Evolutionary conservation across 2,797 vertebrate genomes (phyloP).

Genomic region (Hemibagrus guttatus): DNA sequence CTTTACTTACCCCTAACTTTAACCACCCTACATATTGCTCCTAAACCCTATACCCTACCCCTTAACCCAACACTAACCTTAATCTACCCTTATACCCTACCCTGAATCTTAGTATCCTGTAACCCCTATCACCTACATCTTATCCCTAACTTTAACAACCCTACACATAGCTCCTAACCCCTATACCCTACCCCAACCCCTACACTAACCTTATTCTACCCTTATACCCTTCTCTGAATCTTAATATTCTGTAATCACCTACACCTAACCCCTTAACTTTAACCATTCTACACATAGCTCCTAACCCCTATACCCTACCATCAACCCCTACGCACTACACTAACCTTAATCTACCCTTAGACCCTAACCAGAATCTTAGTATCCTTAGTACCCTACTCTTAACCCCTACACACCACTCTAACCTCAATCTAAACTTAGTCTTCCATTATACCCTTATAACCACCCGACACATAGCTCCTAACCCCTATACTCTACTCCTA

Average conservation of each 20-base stretch:
- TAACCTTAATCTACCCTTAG: background rate
- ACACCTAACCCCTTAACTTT: too few species aligned
- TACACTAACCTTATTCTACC: background rate
- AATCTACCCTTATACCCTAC: too few species aligned
- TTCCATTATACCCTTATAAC: too few species aligned
- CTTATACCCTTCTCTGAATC: background rate
- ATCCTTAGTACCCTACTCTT: background rate
- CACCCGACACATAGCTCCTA: background rate
- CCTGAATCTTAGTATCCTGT: too few species aligned
- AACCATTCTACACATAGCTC: background rate
- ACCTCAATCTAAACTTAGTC: too few species aligned
- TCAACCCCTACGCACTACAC: background rate
- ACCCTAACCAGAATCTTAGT: background rate
- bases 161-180: background rate
- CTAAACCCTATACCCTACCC: background rate
- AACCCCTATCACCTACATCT: too few species aligned
- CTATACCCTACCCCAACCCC: background rate
- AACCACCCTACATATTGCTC: background rate
- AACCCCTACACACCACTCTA: background rate
- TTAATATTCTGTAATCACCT: too few species aligned
- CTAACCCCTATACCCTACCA: background rate
- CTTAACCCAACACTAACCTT: too few species aligned
- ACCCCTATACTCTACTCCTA: background rate
- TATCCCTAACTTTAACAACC: background rate
- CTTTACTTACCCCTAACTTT: too few species aligned